Base-by-base conservation (phyloP, 1,140 invertebrate species). In the Penaeus indicus region DNA sequence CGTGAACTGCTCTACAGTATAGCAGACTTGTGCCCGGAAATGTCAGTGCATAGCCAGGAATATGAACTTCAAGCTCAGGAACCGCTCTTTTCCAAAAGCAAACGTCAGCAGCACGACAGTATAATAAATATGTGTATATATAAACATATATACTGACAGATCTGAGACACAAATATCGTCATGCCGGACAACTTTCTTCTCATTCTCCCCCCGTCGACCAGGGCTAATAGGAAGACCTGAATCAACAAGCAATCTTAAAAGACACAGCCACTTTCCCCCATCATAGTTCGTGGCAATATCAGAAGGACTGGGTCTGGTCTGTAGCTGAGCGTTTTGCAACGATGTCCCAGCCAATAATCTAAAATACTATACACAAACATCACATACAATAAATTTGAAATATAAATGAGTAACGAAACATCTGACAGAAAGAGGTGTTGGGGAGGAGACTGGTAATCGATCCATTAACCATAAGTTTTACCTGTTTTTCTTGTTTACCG, bases 201-300 rank as follows among this genome's bases (percentile, higher is more conserved):
- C 87, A 88, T 38, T 88, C 87, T 88, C 87, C 87, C 87, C 87
- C 87, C 87, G 87, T 62, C 87, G 82, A 88, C 87, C 87, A 82
- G 32, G 87, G 27, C 47, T 77, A 77, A n/a, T 77, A 77, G 27
- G 69, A 47, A n/a, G 69, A 77, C 38, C 69, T 69, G 84, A 85
- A 32, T 78, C 25, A 85, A 72, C 25, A 25, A 83, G 27, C n/a
- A 64, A 83, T 38, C 25, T 85, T 27, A 61, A 67, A 69, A n/a
- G 54, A 54, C 54, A 54, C 54, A 54, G 54, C 54, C 54, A 54
- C 54, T 54, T 54, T 54, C 54, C 54, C 54, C 54, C 54, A 54
- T 54, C 54, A 54, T 54, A 54, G 54, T 54, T 54, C 54, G 54
- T 54, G 54, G 54, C 54, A 54, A 54, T 54, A 54, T 54, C 54